A percentile compares a stretch with the other conserved stretches of the same genome.
phyloP scores from a whole-genome alignment of 2,888 invertebrate genomes.

The Volucella zonaria region DNA sequence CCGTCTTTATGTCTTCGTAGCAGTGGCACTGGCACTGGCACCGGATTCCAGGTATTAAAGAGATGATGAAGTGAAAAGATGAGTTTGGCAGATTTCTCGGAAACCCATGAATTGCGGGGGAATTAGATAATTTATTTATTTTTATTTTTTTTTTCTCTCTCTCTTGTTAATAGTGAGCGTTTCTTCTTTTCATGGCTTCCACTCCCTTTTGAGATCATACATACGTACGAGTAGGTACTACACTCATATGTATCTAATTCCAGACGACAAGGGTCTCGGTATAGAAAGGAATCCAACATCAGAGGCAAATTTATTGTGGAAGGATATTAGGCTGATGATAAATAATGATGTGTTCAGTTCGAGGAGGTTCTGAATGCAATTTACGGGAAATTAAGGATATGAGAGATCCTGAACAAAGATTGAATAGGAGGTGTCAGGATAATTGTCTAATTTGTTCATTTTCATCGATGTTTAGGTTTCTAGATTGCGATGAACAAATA shows the following conservation, averaged over 20 bases:
- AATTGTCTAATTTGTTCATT: constrained; percentile 40
- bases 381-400: constrained; percentile 20
- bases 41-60: constrained; percentile 67
- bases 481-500: constrained; percentile 9
- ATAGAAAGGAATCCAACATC: constrained; percentile 14
- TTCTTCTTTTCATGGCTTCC: constrained; percentile 58
- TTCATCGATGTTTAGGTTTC: constrained; percentile 8
- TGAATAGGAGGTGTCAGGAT: constrained; percentile 27
- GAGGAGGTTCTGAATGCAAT: constrained; percentile 24
- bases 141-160: not conserved
- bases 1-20: constrained; percentile 2
- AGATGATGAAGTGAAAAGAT: constrained; percentile 74
- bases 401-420: constrained; percentile 11
- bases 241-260: not conserved
- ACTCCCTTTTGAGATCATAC: constrained; percentile 1
- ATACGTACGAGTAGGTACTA: no score
- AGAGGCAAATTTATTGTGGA: constrained; percentile 20
- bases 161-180: constrained; percentile 34
- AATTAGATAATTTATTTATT: constrained; percentile 55
- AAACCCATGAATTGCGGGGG: constrained; percentile 65
- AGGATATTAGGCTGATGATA: constrained; percentile 50
- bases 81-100: constrained; percentile 69
- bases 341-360: constrained; percentile 24
- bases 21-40: not conserved
- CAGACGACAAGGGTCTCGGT: not conserved